These are phyloP conservation scores for Harpagoxenus sublaevis DNA, from an alignment of 2,888 invertebrate species.

Conservation along the genomic window DNA sequence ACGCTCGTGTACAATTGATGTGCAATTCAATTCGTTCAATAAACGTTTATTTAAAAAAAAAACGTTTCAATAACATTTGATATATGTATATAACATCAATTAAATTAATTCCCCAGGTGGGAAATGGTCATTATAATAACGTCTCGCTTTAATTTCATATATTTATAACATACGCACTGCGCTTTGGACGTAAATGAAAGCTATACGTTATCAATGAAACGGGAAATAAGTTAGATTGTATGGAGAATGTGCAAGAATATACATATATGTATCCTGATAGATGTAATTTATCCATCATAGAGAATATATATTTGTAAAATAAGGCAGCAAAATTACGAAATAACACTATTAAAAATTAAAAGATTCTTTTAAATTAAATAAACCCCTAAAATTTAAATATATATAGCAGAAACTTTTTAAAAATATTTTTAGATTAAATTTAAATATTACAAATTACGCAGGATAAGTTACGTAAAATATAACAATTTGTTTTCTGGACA, in stretches of 20 bases:
- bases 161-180: not conserved
- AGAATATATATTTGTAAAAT: not conserved
- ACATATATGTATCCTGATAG: not conserved
- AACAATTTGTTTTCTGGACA: not conserved
- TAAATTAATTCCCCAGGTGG: conserved; percentile 38
- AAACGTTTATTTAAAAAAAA: conserved; percentile 45
- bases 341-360: conserved; percentile 12
- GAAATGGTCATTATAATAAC: conserved; percentile 20
- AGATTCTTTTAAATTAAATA: not conserved
- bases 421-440: not conserved
- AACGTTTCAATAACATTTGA: conserved; percentile 16
- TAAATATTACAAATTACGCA: not conserved
- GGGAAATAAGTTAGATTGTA: not conserved
- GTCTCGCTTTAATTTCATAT: not conserved
- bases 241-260: not conserved
- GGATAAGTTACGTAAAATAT: not conserved
- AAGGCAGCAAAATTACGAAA: not conserved
- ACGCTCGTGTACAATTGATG: not conserved
- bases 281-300: too few relatives aligned
- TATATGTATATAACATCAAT: not conserved
- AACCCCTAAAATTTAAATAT: not conserved
- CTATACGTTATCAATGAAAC: not conserved
- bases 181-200: not conserved
- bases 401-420: not conserved
- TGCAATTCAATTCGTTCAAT: conserved; percentile 34